Evolutionary conservation across 2,113 vertebrate genomes (phyloP), one percentile per base, ranked within the genome.

Genomic region (Ariopsis seemanni): DNA sequence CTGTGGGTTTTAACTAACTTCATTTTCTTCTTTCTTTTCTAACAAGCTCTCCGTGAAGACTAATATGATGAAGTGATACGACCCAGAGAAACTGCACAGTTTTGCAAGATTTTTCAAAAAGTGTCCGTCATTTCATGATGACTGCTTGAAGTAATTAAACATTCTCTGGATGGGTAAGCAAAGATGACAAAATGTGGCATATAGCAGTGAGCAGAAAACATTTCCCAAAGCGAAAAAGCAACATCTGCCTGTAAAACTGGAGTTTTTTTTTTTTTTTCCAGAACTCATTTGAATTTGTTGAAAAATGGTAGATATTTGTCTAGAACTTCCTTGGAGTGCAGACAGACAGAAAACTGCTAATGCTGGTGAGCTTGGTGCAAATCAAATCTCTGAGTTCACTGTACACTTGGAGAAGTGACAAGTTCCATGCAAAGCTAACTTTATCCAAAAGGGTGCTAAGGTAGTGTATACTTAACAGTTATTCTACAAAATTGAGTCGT

Each of bases 111-210:
- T 78, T 10, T n/a, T 55, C 42, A 57, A 80, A 42, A 80, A 80
- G 27, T 57, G 53, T 58, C 55, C 34, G 78, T 58, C 52, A 55
- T 79, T 79, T 79, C n/a, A 55, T 27, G 55, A 80, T 80, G 42
- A 42, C 42, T 79, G 52, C 52, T 27, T 58, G 15, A 58, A 80
- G 78, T 80, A 30, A 80, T 80, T 80, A 58, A 80, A 58, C 7
- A 80, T 58, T 80, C n/a, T 58, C 78, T 80, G 78, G 78, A 80
- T 58, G 53, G 78, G 55, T 80, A 80, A 80, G 78, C 53, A 58
- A 58, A 80, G 34, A 80, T 1, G 1, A 60, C 10, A 60, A 81
- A 60, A 42, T 60, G 34, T 42, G 30, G 30, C 4, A 5, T 34
- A 5, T 5, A 80, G 78, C 78, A 58, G 17, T 60, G 55, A 25